A percentile compares a stretch with the other conserved stretches of the same genome.
These are phyloP conservation scores for Enteromius mattozi DNA, from an alignment of 2,797 vertebrate species.

Conservation along the genomic window DNA sequence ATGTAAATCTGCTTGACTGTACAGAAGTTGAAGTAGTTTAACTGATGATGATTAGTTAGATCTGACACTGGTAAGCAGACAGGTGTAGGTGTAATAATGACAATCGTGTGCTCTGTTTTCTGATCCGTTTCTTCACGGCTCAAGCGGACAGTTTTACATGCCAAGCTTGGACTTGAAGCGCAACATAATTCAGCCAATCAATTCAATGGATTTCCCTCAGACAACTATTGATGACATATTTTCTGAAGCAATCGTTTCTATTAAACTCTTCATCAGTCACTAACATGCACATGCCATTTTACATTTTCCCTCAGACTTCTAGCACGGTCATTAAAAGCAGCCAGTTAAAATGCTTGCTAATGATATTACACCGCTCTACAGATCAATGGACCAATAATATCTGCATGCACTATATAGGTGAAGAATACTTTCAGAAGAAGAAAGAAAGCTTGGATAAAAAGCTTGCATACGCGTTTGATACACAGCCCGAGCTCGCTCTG, in stretches of 20 bases:
- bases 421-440: not conserved
- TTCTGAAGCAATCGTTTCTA: conserved; percentile 33
- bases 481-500: conserved; percentile 31
- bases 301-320: not conserved
- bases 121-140: not conserved
- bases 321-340: not conserved
- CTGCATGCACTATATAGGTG: not conserved
- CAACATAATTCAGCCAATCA: conserved; percentile 25
- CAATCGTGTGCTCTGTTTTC: not conserved
- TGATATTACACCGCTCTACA: not conserved
- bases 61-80: not conserved
- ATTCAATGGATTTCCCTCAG: conserved; percentile 22
- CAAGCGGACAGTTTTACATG: not conserved
- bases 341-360: conserved; percentile 24
- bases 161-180: not conserved
- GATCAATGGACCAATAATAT: conserved; percentile 34
- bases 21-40: not conserved
- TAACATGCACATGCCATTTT: conserved; percentile 16
- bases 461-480: not conserved
- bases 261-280: conserved; percentile 39
- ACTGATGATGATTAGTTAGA: not conserved
- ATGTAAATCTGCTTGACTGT: not conserved
- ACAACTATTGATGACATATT: conserved; percentile 27
- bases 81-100: too few relatives aligned
- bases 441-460: not conserved